Percentiles rank a stretch among this genome's conserved stretches.
Evolutionary conservation across 92 coral and sea anemone genomes (phyloP).

Genomic region (Bergia puertoricense): DNA sequence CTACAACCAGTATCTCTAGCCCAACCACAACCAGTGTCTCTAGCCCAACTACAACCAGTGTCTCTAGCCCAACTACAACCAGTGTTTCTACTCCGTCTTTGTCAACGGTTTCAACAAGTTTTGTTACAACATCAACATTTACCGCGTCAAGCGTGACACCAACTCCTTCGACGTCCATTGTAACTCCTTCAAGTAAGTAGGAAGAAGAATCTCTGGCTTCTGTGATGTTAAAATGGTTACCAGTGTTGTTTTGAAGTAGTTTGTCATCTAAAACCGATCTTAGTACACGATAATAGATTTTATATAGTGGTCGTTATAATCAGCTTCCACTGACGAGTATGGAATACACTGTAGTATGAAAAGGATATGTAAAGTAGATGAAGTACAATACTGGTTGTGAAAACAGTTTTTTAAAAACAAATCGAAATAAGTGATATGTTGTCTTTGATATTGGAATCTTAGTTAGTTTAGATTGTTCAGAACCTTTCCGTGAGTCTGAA

Average conservation of each 20-base stretch:
- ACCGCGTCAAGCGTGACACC: conserved; percentile 21
- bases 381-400: too few relatives aligned
- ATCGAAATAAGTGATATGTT: background rate
- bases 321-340: too few relatives aligned
- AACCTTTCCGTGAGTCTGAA: background rate
- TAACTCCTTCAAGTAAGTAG: conserved; percentile 20
- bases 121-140: conserved; percentile 26
- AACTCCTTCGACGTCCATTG: background rate
- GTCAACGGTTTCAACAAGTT: conserved; percentile 38
- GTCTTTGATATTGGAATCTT: background rate
- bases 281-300: too few relatives aligned
- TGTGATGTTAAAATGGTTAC: background rate
- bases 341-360: too few relatives aligned
- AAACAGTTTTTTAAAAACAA: too few relatives aligned
- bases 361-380: too few relatives aligned
- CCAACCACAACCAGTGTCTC: conserved; percentile 36
- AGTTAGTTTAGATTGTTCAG: background rate
- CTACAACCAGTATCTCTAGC: background rate
- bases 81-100: conserved; percentile 31
- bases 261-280: too few relatives aligned
- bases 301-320: too few relatives aligned
- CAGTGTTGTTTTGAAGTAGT: background rate
- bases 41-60: conserved; percentile 30
- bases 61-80: conserved; percentile 32
- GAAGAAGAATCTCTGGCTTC: background rate